Evolutionary conservation across 2,113 vertebrate genomes (phyloP).

Genomic region (Polypterus bichir): DNA sequence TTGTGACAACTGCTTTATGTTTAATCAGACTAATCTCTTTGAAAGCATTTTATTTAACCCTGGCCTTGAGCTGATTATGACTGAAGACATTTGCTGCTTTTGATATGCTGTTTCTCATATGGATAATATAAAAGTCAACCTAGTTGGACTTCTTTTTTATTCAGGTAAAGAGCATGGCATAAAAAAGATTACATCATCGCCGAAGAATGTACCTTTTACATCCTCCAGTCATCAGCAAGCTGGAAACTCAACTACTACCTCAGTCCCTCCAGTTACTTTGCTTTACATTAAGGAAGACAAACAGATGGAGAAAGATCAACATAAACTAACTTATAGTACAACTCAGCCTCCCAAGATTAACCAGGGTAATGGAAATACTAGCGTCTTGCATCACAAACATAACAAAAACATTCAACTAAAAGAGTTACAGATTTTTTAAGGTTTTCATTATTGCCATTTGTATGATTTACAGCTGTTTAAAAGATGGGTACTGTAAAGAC

Average conservation of each 20-base stretch:
- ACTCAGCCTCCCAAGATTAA: conserved; percentile 26
- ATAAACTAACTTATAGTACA: conserved; percentile 28
- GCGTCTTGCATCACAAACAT: too few species aligned
- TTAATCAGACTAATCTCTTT: too few species aligned
- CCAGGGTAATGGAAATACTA: background rate
- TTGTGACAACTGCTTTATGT: too few species aligned
- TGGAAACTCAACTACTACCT: conserved; percentile 24
- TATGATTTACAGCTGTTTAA: too few species aligned
- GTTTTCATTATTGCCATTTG: too few species aligned
- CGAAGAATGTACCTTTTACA: conserved; percentile 18
- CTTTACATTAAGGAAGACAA: conserved; percentile 16
- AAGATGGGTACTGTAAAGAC: too few species aligned
- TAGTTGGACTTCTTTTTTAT: conserved; percentile 12
- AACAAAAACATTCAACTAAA: too few species aligned
- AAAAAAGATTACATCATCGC: conserved; percentile 28
- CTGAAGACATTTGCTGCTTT: too few species aligned
- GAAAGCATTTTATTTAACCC: too few species aligned
- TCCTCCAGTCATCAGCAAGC: conserved; percentile 23
- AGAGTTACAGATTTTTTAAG: too few species aligned
- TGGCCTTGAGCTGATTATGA: too few species aligned
- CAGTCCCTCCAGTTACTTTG: conserved; percentile 24
- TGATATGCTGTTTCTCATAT: background rate
- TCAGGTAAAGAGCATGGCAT: conserved; percentile 34
- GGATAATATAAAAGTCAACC: background rate
- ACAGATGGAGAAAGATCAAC: conserved; percentile 20